These are phyloP conservation scores for Cephus sareptanus DNA, from an alignment of 2,888 invertebrate genomes.

Conservation along the genomic window DNA sequence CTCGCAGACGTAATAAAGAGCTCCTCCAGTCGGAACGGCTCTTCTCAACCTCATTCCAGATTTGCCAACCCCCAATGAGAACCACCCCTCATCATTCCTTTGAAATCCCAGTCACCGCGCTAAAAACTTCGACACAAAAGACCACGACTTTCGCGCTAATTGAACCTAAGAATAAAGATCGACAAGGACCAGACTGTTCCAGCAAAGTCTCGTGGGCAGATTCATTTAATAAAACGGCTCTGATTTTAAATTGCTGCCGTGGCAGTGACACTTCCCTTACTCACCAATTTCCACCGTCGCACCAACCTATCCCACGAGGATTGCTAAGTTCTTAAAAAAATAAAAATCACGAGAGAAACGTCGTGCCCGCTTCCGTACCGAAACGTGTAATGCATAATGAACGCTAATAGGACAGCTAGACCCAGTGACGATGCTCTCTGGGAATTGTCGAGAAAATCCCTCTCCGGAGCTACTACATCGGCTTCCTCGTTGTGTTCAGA, in stretches of 20 bases:
- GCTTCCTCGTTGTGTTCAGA: neutral
- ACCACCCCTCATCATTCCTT: neutral
- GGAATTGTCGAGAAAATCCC: neutral
- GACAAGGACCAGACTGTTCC: neutral
- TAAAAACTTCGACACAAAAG: neutral
- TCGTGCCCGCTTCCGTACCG: neutral
- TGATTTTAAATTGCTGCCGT: neutral
- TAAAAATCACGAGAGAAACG: neutral
- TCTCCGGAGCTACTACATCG: neutral
- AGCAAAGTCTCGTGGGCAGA: neutral
- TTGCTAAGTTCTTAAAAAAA: neutral
- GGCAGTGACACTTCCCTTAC: neutral
- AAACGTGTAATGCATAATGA: neutral
- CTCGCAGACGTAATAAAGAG: neutral
- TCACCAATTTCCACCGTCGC: neutral
- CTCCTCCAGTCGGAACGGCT: neutral
- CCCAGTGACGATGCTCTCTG: neutral
- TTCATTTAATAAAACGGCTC: neutral
- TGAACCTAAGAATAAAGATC: neutral
- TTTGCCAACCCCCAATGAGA: neutral
- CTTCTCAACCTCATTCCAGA: neutral
- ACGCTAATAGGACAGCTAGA: neutral
- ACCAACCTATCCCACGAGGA: neutral
- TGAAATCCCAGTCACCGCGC: neutral
- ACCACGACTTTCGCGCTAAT: neutral